Conservation (phyloP, 2,797 vertebrate genomes). For the Monodelphis domestica region DNA sequence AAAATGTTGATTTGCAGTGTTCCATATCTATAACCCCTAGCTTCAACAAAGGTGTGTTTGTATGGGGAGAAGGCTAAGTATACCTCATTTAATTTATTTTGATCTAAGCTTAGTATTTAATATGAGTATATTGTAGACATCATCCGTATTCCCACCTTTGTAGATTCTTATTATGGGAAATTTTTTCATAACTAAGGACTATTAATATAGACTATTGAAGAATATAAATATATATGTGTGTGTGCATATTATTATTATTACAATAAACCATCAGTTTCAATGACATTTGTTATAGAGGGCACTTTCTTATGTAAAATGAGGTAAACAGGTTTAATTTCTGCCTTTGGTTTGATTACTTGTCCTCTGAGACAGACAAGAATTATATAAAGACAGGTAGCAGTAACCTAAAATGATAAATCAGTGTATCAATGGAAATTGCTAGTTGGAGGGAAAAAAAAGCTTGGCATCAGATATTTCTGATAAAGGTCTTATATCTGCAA, state of each 20-base stretch:
- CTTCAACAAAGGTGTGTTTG: neutral
- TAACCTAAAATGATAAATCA: too few species aligned
- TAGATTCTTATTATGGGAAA: neutral
- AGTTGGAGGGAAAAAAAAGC: too few species aligned
- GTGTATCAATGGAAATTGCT: neutral
- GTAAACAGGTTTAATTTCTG: neutral
- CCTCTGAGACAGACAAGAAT: slow-evolving; percentile 20
- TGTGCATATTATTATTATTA: neutral
- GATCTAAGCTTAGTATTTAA: neutral
- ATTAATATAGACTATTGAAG: neutral
- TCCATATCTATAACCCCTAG: neutral
- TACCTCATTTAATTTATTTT: neutral
- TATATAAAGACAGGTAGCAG: neutral
- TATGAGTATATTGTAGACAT: neutral
- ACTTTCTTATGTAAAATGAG: slow-evolving; percentile 17
- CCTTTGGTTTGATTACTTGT: slow-evolving; percentile 16
- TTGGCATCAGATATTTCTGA: neutral
- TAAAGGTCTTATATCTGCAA: neutral
- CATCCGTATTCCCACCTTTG: neutral
- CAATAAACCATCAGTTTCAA: slow-evolving; percentile 1
- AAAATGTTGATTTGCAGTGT: neutral
- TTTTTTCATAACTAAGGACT: neutral
- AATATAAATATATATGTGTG: neutral
- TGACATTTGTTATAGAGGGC: slow-evolving; percentile 27
- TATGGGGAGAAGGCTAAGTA: neutral